phyloP scores from a whole-genome alignment of 1,140 invertebrate species.

The Aphelenchoides besseyi region DNA sequence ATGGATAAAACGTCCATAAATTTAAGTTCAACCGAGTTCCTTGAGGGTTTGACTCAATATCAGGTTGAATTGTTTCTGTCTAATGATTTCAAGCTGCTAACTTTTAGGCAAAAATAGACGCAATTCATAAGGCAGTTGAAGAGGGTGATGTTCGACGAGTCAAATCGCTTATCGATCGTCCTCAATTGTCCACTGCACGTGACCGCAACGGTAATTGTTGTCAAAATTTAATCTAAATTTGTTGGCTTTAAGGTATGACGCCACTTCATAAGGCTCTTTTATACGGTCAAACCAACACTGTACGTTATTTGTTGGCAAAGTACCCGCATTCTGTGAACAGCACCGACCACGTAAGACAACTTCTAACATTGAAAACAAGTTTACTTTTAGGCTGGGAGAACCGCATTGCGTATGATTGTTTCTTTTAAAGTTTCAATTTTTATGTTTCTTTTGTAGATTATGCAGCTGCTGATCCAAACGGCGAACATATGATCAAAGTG shows the following conservation, averaged over 20 bases:
- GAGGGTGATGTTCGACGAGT: conserved; percentile 79
- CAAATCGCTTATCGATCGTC: conserved; percentile 78
- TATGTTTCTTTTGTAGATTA: too few relatives aligned
- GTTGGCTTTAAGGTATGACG: conserved; percentile 68
- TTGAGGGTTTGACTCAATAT: conserved; percentile 56
- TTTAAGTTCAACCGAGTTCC: conserved; percentile 49
- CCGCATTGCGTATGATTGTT: too few relatives aligned
- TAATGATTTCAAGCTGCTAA: conserved; percentile 20
- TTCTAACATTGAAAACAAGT: too few relatives aligned
- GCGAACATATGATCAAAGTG: conserved; percentile 63
- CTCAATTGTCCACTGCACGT: conserved; percentile 81
- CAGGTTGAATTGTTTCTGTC: conserved; percentile 38
- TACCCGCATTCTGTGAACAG: conserved; percentile 74
- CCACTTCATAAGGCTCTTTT: conserved; percentile 86
- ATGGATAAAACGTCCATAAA: conserved; percentile 58
- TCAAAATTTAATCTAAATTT: conserved; percentile 25
- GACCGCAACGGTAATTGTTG: conserved; percentile 66
- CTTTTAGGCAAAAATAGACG: conserved; percentile 77
- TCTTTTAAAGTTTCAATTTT: too few relatives aligned
- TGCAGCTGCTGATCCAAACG: conserved; percentile 60
- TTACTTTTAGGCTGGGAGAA: conserved; percentile 54
- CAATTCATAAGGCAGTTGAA: conserved; percentile 78
- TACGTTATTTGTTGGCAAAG: conserved; percentile 72
- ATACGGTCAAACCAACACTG: conserved; percentile 62
- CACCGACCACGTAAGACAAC: conserved; percentile 72